Percentiles rank a stretch among this genome's conserved stretches.
These are phyloP conservation scores for Homarus americanus DNA, from an alignment of 1,140 invertebrate species.

Conservation along the genomic window DNA sequence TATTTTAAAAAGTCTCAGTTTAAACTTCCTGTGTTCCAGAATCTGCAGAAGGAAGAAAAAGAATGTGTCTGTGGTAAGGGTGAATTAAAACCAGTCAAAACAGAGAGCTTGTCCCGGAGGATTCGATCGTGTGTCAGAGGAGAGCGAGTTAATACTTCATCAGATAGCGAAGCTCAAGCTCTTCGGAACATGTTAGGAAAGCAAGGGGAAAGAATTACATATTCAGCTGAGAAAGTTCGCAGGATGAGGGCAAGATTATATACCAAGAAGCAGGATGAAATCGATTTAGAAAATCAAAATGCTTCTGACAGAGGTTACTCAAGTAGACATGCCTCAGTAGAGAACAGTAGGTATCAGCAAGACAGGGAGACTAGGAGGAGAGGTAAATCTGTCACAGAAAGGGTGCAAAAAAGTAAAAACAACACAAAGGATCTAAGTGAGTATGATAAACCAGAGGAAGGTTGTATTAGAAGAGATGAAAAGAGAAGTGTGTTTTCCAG, in stretches of 20 bases:
- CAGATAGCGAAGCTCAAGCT: conserved; percentile 13
- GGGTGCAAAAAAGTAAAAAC: background rate
- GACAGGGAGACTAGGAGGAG: background rate
- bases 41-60: conserved; percentile 13
- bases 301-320: background rate
- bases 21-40: conserved; percentile 29
- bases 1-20: no score
- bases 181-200: conserved; percentile 31
- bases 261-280: background rate
- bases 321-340: no score
- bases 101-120: background rate
- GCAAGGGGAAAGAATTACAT: conserved; percentile 19
- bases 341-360: background rate
- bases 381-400: background rate
- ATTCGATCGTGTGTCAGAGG: conserved; percentile 14
- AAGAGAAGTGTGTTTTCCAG: conserved; percentile 47
- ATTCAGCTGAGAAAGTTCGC: conserved; percentile 4
- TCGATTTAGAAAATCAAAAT: background rate
- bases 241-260: background rate
- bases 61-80: conserved; percentile 9
- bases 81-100: background rate
- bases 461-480: background rate
- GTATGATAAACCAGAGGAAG: background rate
- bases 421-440: background rate
- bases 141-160: background rate